Evolutionary conservation across 2,888 invertebrate species (phyloP), one percentile per base, ranked within the genome.

Genomic region (Aphodius sticticus): DNA sequence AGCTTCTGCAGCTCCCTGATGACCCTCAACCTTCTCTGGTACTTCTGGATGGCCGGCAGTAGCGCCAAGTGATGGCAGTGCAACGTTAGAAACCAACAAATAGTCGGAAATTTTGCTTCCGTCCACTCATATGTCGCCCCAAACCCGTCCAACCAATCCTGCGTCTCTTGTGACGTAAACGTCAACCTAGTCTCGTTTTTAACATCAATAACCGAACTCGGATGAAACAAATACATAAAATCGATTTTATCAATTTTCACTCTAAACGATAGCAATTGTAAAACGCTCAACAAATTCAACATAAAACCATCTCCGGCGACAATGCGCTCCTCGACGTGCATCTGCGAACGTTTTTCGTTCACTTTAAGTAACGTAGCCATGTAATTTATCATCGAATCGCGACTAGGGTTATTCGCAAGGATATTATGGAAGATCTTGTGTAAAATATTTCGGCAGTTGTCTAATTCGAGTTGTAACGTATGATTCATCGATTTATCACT

Each of bases 61-160:
- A 99, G 92, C 7, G 97, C 95, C 80, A 99, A 92, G 87, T 99
- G 98, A 89, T 98, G 97, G 89, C 96, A 96, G 89, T 98, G 97
- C 70, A 99, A 91, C 0, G 99, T 98, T 75, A 99, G 91, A 90
- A 98, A 99, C 96, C 99, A 99, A 88, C 99, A 99, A 84, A 97
- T 96, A 0, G 99, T 98, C 82, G 97, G 96, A 90, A 99, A 99
- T 86, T 97, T 98, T 2, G 95, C 93, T 77, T 95, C 94, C 6
- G 36, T 74, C 53, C 53, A 53, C 7, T 53, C 53, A 12, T 53
- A 12, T 1, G 90, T 89, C 88, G 92, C 88, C 93, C 94, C 92
- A 77, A 95, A 90, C 76, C 91, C 90, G 78, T 93, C 92, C 9
- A 94, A 88, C 96, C 96, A 96, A 82, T 94, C 92, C 79, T 92